These are phyloP conservation scores for Protosalanx chinensis DNA, from an alignment of 2,797 vertebrate genomes.

Conservation along the genomic window DNA sequence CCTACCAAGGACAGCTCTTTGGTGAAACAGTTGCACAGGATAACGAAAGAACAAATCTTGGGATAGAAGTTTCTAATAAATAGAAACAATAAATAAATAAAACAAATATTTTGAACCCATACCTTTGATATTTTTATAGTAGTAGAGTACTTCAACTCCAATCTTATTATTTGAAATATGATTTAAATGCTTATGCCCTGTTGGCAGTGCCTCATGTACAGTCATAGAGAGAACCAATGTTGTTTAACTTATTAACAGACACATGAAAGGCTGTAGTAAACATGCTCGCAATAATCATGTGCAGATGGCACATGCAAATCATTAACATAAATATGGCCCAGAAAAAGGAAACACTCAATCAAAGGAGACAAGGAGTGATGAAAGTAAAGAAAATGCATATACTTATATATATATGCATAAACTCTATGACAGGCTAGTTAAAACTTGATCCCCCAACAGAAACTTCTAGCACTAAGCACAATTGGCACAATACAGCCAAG, in stretches of 20 bases:
- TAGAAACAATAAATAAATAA: not conserved
- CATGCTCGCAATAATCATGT: not conserved
- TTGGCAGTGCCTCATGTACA: not conserved
- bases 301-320: not conserved
- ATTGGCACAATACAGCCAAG: too few relatives aligned
- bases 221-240: not conserved
- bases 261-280: not conserved
- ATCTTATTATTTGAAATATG: too few relatives aligned
- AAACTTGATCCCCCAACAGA: too few relatives aligned
- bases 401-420: not conserved
- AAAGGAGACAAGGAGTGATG: too few relatives aligned
- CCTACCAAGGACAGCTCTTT: slow-evolving; percentile 2
- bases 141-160: not conserved
- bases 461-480: too few relatives aligned
- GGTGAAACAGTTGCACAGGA: slow-evolving; percentile 16
- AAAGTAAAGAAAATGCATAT: not conserved
- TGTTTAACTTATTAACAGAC: not conserved
- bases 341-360: not conserved
- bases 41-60: slow-evolving; percentile 1
- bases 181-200: too few relatives aligned
- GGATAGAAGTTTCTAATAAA: slow-evolving; percentile 31
- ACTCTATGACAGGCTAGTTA: not conserved
- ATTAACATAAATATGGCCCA: not conserved
- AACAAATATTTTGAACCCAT: not conserved
- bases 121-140: not conserved